These are phyloP conservation scores for Aphrophora alni DNA, from an alignment of 2,888 invertebrate genomes.

Conservation along the genomic window DNA sequence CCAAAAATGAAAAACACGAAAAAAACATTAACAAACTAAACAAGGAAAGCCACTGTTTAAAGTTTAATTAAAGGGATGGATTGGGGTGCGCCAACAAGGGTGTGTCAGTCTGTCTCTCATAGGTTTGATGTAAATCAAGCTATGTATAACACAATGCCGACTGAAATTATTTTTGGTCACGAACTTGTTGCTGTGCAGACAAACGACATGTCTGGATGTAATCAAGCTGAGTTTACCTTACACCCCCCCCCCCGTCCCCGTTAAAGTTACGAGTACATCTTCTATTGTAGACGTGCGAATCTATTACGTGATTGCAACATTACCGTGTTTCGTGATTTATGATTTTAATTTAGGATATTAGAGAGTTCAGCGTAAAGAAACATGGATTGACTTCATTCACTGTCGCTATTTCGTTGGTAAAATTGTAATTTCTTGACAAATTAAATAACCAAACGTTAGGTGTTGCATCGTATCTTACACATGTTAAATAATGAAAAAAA, in stretches of 20 bases:
- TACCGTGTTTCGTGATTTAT: no score
- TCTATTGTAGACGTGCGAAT: background rate
- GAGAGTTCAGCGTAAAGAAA: no score
- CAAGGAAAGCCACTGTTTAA: background rate
- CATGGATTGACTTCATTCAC: no score
- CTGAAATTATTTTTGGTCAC: background rate
- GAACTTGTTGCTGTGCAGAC: background rate
- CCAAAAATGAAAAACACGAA: no score
- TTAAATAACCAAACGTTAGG: no score
- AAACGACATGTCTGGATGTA: background rate
- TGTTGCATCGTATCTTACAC: no score
- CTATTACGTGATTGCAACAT: background rate
- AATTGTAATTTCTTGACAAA: no score
- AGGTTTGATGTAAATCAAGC: background rate
- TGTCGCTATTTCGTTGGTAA: no score
- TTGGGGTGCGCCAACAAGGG: background rate
- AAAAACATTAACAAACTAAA: no score
- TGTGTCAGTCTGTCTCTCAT: background rate
- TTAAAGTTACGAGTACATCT: background rate
- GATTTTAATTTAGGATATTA: no score
- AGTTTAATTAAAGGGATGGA: background rate
- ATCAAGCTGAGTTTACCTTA: background rate
- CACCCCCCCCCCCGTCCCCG: no score
- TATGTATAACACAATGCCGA: background rate
- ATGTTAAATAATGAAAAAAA: no score